Conservation (phyloP, 2,888 invertebrate genomes). For the Sipunculus nudus region DNA sequence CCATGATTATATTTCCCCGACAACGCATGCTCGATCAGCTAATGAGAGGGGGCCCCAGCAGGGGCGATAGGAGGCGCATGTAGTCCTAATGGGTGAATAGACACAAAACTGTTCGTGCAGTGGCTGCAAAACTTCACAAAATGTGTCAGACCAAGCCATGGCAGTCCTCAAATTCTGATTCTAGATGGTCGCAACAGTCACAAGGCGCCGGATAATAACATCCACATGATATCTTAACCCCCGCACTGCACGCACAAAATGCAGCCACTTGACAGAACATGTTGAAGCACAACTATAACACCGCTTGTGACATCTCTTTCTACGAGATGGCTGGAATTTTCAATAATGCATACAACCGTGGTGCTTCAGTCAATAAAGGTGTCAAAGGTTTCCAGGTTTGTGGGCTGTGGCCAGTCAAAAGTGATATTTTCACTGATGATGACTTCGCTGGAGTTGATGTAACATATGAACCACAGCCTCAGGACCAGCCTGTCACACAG, state of each 20-base stretch:
- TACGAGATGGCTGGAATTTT: constrained; percentile 30
- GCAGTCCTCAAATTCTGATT: constrained; percentile 52
- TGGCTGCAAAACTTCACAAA: constrained; percentile 61
- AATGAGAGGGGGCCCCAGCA: constrained; percentile 49
- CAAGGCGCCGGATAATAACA: constrained; percentile 52
- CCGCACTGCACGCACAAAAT: constrained; percentile 56
- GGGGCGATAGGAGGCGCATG: too few species aligned
- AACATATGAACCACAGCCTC: constrained; percentile 3
- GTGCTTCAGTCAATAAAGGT: constrained; percentile 8
- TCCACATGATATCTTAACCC: constrained; percentile 56
- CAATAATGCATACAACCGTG: constrained; percentile 24
- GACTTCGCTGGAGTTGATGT: constrained; percentile 17
- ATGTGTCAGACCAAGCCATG: constrained; percentile 1
- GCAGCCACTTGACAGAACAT: constrained; percentile 43
- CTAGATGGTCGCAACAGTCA: constrained; percentile 60
- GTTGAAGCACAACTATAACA: constrained; percentile 35
- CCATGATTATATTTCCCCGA: constrained; percentile 50
- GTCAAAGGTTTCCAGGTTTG: constrained; percentile 15
- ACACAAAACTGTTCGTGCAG: constrained; percentile 37
- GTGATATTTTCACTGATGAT: constrained; percentile 22
- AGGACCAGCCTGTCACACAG: too few species aligned
- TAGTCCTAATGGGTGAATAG: constrained; percentile 53
- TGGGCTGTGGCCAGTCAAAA: constrained; percentile 23
- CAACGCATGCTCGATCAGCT: constrained; percentile 50
- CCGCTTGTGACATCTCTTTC: constrained; percentile 22